Evolutionary conservation across 92 coral and sea anemone genomes (phyloP).

Genomic region (Paramuricea clavata): DNA sequence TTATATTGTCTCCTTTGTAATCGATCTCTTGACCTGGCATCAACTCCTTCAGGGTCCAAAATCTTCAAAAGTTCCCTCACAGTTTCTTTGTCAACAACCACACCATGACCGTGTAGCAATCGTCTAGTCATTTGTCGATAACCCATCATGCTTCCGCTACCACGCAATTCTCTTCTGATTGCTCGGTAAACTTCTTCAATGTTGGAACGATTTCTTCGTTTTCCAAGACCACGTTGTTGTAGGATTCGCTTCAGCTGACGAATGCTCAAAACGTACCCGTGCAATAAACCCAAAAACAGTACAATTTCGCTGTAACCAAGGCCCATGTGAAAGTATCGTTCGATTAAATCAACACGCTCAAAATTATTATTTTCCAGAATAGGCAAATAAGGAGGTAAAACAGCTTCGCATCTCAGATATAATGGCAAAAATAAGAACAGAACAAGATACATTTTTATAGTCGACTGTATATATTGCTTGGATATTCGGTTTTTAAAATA

Average conservation of each 20-base stretch:
- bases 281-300: conserved; percentile 54
- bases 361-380: conserved; percentile 13
- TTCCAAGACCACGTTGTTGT: conserved; percentile 52
- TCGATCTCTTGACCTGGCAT: conserved; percentile 65
- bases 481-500: too few species aligned
- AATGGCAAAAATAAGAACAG: neutral
- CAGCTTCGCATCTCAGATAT: conserved; percentile 7
- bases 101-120: conserved; percentile 21
- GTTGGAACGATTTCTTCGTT: conserved; percentile 51
- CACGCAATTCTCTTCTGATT: conserved; percentile 43
- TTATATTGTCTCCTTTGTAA: conserved; percentile 68
- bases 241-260: conserved; percentile 59
- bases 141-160: conserved; percentile 59
- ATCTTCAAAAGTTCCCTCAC: conserved; percentile 45
- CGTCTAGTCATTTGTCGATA: conserved; percentile 61
- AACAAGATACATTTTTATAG: conserved; percentile 3
- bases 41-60: conserved; percentile 71
- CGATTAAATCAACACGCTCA: conserved; percentile 44
- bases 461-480: too few species aligned
- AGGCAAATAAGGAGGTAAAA: conserved; percentile 53
- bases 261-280: conserved; percentile 40
- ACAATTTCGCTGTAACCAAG: conserved; percentile 53
- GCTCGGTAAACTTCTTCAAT: conserved; percentile 58
- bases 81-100: conserved; percentile 51
- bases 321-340: conserved; percentile 47